These are phyloP conservation scores for Calephelis nemesis DNA, from an alignment of 1,140 invertebrate genomes.

Conservation along the genomic window DNA sequence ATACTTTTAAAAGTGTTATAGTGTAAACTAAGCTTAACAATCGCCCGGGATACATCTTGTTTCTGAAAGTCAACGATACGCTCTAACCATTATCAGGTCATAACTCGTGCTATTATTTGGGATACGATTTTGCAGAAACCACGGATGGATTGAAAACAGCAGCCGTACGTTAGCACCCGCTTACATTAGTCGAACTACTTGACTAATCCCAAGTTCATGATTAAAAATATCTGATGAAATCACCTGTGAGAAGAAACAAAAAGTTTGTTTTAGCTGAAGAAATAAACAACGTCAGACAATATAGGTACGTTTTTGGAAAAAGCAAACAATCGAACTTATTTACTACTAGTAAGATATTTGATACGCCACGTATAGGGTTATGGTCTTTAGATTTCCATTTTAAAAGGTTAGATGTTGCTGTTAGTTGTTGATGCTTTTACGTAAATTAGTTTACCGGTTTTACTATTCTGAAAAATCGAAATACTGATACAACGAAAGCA, in stretches of 20 bases:
- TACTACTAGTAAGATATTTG: too few species aligned
- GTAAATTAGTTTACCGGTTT: too few species aligned
- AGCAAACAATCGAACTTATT: too few species aligned
- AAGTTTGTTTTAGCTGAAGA: too few species aligned
- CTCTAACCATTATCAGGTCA: conserved; percentile 39
- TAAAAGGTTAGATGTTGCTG: too few species aligned
- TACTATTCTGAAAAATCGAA: too few species aligned
- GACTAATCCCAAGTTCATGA: conserved; percentile 13
- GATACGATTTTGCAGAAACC: conserved; percentile 54
- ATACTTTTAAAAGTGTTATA: background rate
- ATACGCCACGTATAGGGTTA: too few species aligned
- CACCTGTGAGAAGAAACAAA: too few species aligned
- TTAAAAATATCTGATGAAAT: background rate
- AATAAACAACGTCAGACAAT: background rate
- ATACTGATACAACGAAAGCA: too few species aligned
- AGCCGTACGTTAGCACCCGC: conserved; percentile 25
- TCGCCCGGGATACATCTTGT: background rate
- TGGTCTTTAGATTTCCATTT: too few species aligned
- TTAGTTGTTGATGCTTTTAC: too few species aligned
- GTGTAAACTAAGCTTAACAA: background rate
- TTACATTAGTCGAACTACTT: conserved; percentile 33
- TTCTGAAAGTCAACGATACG: background rate
- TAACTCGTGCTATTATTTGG: conserved; percentile 46
- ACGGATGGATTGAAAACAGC: conserved; percentile 53
- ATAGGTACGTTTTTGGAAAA: background rate